Base-by-base conservation (phyloP, 2,113 vertebrate genomes). In the Nothocercus nigrocapillus region DNA sequence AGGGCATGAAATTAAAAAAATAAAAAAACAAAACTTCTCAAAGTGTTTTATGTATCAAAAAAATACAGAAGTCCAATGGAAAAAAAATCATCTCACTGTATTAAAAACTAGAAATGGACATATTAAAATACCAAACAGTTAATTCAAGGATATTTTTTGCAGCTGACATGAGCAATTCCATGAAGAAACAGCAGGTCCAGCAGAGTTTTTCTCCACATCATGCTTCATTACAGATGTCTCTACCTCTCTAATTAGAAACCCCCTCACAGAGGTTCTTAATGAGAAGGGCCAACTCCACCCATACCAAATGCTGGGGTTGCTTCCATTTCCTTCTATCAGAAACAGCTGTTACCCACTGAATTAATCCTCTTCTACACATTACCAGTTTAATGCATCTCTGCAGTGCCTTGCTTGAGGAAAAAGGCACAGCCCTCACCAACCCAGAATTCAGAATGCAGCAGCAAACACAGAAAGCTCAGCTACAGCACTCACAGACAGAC, bases 141-240 rank as follows among this genome's bases (percentile, higher is more conserved):
- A 9, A 27, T 21, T 38, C 25, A 20, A 40, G 17, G 34, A 25
- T 36, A 11, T 56, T 70, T 68, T 53, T 24, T 4, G 42, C 13
- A 49, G 20, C 28, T 95, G 51, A 59, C 1, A 1, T 30, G 42
- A 27, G 25, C 21, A 6, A 11, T 6, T 34, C 42, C 9, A 44
- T 5, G 17, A 45, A 77, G 68, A 2, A 36, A 13, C 34, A 11
- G 36, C 2, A 0, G 5, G 21, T 49, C 27, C 40, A 79, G 47
- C 66, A 94, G 32, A 89, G 47, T 14, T 30, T 53, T 28, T 68
- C 47, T 25, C 13, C 25, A 32, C 11, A 10, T 11, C 19, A 19
- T 0, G 14, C 75, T 81, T 76, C 64, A 12, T 4, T 4, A 40
- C 3, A 0, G 36, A 45, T 0, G 0, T 28, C 51, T 56, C 51